phyloP scores from a whole-genome alignment of 2,797 vertebrate species.

The Eulemur coronatus region DNA sequence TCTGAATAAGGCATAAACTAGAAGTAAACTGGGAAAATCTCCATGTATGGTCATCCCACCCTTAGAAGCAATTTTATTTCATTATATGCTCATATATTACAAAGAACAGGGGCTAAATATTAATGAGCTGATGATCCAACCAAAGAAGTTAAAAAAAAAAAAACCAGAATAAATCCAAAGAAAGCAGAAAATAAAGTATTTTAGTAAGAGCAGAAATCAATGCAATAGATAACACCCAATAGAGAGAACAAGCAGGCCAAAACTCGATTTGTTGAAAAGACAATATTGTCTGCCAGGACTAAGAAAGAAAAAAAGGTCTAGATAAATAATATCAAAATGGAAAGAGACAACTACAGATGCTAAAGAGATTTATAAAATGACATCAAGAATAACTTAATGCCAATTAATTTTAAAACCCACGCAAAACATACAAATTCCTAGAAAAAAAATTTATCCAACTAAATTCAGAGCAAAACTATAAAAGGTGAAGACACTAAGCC shows the following conservation, averaged over 20 bases:
- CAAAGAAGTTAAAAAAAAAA: not conserved
- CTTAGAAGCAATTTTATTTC: not conserved
- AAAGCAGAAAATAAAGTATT: not conserved
- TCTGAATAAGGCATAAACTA: not conserved
- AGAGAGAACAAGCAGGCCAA: not conserved
- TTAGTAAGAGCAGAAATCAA: not conserved
- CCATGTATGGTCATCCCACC: not conserved
- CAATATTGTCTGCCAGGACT: not conserved
- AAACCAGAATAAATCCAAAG: not conserved
- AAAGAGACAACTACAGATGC: not conserved
- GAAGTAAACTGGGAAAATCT: not conserved
- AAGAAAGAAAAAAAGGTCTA: not conserved
- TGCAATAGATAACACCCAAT: not conserved
- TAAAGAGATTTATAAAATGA: not conserved
- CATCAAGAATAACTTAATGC: not conserved
- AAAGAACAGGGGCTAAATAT: not conserved
- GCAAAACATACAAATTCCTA: slow-evolving; percentile 36
- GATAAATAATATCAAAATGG: not conserved
- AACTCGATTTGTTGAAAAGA: not conserved
- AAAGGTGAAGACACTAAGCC: not conserved
- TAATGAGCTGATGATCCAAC: not conserved
- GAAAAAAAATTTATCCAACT: slow-evolving; percentile 27
- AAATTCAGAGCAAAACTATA: slow-evolving; percentile 16
- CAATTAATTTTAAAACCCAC: slow-evolving; percentile 43
- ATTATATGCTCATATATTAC: not conserved